Conservation (phyloP, 1,140 invertebrate genomes). For the Eumeta japonica region DNA sequence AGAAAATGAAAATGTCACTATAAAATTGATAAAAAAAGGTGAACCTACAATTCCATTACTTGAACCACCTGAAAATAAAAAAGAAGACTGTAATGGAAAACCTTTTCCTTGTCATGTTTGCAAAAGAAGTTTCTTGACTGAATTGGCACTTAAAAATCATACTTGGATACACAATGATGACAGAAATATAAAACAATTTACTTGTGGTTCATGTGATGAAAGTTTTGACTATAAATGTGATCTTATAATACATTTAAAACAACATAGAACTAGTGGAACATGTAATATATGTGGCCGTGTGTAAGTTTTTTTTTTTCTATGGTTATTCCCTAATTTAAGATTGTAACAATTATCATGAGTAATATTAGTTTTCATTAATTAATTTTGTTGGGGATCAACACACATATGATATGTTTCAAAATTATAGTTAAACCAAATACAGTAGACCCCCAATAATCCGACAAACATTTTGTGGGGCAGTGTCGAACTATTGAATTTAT, state of each 20-base stretch:
- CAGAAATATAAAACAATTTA: conserved; percentile 22
- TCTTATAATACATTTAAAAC: conserved; percentile 66
- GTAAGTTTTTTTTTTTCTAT: conserved; percentile 61
- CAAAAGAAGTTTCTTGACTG: conserved; percentile 35
- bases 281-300: conserved; percentile 70
- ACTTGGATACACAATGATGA: conserved; percentile 37
- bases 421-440: no score
- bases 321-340: no score
- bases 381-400: no score
- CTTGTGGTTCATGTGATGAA: conserved; percentile 65
- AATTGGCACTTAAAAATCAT: conserved; percentile 47
- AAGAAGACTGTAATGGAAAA: conserved; percentile 20
- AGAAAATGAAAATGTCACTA: conserved; percentile 40
- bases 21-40: conserved; percentile 36
- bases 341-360: no score
- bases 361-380: no score
- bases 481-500: no score
- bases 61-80: conserved; percentile 9
- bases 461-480: no score
- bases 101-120: conserved; percentile 38
- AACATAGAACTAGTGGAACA: conserved; percentile 62
- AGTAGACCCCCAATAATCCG: no score
- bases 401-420: no score
- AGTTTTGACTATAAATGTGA: conserved; percentile 64
- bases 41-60: conserved; percentile 7